Base-by-base conservation (phyloP, 2,797 vertebrate species). In the Vireo griseus region DNA sequence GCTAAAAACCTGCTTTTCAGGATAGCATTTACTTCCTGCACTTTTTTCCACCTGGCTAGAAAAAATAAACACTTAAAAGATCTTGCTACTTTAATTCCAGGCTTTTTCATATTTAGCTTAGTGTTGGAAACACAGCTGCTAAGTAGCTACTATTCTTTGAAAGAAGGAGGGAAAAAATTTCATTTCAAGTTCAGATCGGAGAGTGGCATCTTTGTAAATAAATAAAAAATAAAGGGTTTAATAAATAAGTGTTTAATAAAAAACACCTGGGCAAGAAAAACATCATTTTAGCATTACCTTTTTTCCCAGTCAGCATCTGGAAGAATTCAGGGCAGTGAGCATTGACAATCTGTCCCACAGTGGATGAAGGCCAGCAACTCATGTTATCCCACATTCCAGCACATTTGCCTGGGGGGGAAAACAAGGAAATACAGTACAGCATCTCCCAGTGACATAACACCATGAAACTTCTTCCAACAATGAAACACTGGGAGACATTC, bases 281-380 rank as follows among this genome's bases (percentile, higher is more conserved):
- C 7, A 8, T 37, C 4, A 39, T 86, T 83, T 84, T 12, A 37
- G 9, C 18, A 15, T 98, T 97, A 99, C 98, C 98, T 65, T 98
- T 98, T 84, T 98, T 98, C 48, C 92, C 97, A 2, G 97, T 97
- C 50, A 98, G 74, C 68, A 98, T 95, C 93, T 83, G 95, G 88
- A 99, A 98, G 94, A 98, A 97, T 66, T 98, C 93, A 1, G 98
- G 98, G 93, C 99, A 99, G 3, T 97, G 97, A 51, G 98, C 97
- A 5, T 96, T 97, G 83, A 98, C 97, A 1, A 94, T 99, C 94
- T 98, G 98, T 66, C 98, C 98, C 0, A 96, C 88, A 2, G 86
- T 63, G 3, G 99, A 97, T 0, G 98, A 96, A 6, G 98, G 98
- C 98, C 98, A 99, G 96, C 99, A 99, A 86, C 98, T 99, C 95